Evolutionary conservation across 64 coral and sea anemone species (phyloP).

Genomic region (Orbicella faveolata): DNA sequence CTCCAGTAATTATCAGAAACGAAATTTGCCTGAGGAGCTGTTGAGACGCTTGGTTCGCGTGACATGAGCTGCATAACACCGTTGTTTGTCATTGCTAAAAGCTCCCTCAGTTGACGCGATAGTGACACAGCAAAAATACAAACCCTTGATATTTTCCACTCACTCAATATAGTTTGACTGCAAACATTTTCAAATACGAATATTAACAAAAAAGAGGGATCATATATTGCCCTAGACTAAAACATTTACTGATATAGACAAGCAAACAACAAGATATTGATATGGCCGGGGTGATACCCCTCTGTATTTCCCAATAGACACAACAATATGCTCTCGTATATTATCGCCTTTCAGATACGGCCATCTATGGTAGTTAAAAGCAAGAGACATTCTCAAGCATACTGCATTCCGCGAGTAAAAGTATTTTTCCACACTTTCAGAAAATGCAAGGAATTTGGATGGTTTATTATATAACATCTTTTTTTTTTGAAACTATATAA

Average conservation of each 20-base stretch:
- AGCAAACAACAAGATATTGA: neutral
- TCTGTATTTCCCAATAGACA: neutral
- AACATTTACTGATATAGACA: neutral
- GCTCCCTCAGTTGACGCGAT: neutral
- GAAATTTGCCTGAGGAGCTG: constrained; percentile 26
- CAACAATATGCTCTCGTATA: neutral
- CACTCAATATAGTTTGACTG: neutral
- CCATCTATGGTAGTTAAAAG: neutral
- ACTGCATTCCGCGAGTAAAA: neutral
- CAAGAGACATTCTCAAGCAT: neutral
- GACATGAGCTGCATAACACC: neutral
- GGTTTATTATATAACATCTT: neutral
- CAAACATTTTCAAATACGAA: neutral
- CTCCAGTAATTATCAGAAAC: neutral
- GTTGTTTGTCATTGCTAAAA: neutral
- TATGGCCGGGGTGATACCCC: neutral
- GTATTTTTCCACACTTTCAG: neutral
- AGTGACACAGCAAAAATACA: neutral
- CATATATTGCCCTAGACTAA: neutral
- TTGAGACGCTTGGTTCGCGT: constrained; percentile 11
- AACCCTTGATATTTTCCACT: neutral
- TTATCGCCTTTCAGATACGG: neutral
- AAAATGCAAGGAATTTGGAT: neutral
- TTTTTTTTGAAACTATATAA: neutral
- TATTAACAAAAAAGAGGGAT: neutral